A percentile compares a stretch with the other conserved stretches of the same genome.
phyloP scores from a whole-genome alignment of 1,140 invertebrate species.

The Ericerus pela region DNA sequence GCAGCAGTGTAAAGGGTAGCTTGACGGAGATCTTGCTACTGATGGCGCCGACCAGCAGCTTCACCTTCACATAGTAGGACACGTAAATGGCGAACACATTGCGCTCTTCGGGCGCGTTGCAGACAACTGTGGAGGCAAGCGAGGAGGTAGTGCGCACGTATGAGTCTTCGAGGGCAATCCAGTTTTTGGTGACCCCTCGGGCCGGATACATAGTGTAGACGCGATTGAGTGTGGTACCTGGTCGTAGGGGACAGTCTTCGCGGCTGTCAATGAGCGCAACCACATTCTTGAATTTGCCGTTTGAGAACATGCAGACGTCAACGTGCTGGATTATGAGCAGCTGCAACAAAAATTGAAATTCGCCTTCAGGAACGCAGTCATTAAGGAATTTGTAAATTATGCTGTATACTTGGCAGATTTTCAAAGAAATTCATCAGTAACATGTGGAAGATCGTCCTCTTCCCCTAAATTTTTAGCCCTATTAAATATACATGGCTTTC shows the following conservation, averaged over 20 bases:
- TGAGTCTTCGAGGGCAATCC: slow-evolving; percentile 63
- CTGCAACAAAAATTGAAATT: slow-evolving; percentile 34
- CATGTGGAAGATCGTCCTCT: no score
- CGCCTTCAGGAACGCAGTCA: not conserved
- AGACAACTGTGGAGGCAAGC: slow-evolving; percentile 51
- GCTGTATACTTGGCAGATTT: no score
- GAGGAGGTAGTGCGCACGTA: slow-evolving; percentile 50
- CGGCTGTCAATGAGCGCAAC: slow-evolving; percentile 72
- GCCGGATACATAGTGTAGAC: slow-evolving; percentile 50
- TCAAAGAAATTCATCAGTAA: no score
- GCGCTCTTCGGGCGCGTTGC: slow-evolving; percentile 46
- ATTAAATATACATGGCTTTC: no score
- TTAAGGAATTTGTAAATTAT: not conserved
- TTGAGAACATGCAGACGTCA: slow-evolving; percentile 97
- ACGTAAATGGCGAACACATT: slow-evolving; percentile 82
- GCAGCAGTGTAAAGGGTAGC: slow-evolving; percentile 59
- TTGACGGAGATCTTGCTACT: slow-evolving; percentile 62
- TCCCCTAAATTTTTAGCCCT: no score
- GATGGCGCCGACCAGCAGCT: slow-evolving; percentile 58
- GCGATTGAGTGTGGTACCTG: slow-evolving; percentile 39
- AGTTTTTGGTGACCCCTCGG: slow-evolving; percentile 62
- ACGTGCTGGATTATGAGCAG: slow-evolving; percentile 86
- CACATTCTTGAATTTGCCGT: slow-evolving; percentile 96
- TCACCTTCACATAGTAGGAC: slow-evolving; percentile 75
- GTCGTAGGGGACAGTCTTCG: slow-evolving; percentile 46